Percentiles rank a stretch among this genome's conserved stretches.
These are phyloP conservation scores for Ernsta delagoae DNA, from an alignment of 2,888 invertebrate species.

Conservation along the genomic window DNA sequence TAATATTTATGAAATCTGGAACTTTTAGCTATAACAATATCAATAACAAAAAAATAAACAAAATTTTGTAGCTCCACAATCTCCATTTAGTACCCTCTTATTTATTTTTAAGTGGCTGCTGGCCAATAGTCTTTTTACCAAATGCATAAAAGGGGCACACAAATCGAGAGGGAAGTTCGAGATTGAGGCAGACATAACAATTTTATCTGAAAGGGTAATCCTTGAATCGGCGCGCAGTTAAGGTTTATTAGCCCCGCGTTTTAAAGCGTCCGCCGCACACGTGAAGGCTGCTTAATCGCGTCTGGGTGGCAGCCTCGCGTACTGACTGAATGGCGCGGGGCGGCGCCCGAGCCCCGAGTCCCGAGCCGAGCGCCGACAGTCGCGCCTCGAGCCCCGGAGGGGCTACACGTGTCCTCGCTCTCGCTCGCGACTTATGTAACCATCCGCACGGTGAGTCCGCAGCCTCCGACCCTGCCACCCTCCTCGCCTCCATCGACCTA, in stretches of 20 bases:
- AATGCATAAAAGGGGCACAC: constrained; percentile 16
- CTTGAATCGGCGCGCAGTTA: constrained; percentile 61
- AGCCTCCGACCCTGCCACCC: constrained; percentile 72
- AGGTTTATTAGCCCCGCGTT: constrained; percentile 69
- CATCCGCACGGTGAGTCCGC: constrained; percentile 81
- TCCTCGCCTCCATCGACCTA: constrained; percentile 64
- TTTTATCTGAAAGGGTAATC: constrained; percentile 49
- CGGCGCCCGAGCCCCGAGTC: too few relatives aligned
- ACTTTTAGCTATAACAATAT: not conserved
- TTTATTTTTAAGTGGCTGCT: constrained; percentile 8
- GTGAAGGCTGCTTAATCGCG: constrained; percentile 76
- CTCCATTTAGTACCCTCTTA: not conserved
- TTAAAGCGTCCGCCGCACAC: constrained; percentile 56
- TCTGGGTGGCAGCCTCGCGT: constrained; percentile 66
- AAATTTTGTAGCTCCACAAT: constrained; percentile 8
- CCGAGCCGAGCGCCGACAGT: constrained; percentile 61
- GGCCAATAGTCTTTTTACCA: constrained; percentile 12
- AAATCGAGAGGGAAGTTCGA: constrained; percentile 24
- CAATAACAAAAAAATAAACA: constrained; percentile 9
- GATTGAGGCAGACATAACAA: constrained; percentile 33
- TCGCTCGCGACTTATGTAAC: constrained; percentile 80
- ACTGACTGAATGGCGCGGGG: constrained; percentile 77
- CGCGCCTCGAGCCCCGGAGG: constrained; percentile 78
- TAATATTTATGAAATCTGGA: not conserved
- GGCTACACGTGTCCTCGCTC: constrained; percentile 76